These are phyloP conservation scores for Torymus auratus DNA, from an alignment of 2,888 invertebrate species.

Conservation along the genomic window DNA sequence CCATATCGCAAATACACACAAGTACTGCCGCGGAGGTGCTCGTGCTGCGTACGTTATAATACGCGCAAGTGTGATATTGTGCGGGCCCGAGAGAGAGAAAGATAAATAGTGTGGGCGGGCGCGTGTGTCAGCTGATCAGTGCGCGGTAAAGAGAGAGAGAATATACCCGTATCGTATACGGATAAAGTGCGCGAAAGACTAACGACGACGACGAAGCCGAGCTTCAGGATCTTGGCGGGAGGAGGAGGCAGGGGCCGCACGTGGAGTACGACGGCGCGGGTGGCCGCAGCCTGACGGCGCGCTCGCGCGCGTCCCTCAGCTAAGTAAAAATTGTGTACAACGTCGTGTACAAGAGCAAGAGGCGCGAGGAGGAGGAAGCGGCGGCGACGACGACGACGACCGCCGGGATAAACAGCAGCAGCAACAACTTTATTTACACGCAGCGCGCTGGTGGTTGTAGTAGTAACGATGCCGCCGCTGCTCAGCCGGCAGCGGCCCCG, in stretches of 20 bases:
- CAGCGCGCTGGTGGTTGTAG: constrained; percentile 11
- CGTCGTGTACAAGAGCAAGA: constrained; percentile 60
- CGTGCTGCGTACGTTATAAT: too few relatives aligned
- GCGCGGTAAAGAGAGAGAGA: too few relatives aligned
- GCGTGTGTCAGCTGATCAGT: too few relatives aligned
- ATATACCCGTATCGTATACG: too few relatives aligned
- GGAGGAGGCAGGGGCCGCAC: background rate
- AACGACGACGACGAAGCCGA: too few relatives aligned
- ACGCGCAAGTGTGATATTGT: too few relatives aligned
- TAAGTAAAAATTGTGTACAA: constrained; percentile 61
- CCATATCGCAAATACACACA: too few relatives aligned
- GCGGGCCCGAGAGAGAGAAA: too few relatives aligned
- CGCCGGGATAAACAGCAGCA: constrained; percentile 38
- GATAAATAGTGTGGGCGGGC: too few relatives aligned
- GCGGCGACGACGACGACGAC: constrained; percentile 55
- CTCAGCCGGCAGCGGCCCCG: constrained; percentile 20
- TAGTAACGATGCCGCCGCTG: constrained; percentile 39
- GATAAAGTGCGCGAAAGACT: too few relatives aligned
- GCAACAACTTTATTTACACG: constrained; percentile 42
- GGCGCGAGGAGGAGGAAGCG: constrained; percentile 60
- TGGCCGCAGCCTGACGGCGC: background rate
- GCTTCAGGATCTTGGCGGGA: background rate
- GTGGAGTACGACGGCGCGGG: background rate
- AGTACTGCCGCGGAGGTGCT: too few relatives aligned
- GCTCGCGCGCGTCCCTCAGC: constrained; percentile 31